phyloP scores from a whole-genome alignment of 2,113 vertebrate genomes.

The Prinia subflava region DNA sequence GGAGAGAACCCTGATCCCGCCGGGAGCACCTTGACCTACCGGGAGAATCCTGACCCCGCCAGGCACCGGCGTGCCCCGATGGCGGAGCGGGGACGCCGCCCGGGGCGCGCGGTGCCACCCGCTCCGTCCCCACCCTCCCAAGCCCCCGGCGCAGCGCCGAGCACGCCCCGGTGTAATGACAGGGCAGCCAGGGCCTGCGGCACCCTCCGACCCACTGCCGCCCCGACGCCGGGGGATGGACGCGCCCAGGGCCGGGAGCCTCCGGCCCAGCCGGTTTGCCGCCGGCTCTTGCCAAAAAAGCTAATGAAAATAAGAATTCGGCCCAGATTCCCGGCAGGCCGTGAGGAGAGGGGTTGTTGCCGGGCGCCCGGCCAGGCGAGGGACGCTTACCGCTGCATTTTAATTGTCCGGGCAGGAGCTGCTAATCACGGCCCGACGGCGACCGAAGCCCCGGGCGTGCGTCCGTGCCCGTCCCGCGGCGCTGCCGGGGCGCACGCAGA shows the following conservation, averaged over 20 bases:
- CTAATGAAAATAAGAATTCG: neutral
- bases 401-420: neutral
- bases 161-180: neutral
- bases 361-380: neutral
- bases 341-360: neutral
- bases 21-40: neutral
- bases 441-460: neutral
- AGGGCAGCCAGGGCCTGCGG: neutral
- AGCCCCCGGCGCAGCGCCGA: neutral
- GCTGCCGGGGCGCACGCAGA: neutral
- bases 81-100: neutral
- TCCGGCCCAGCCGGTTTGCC: neutral
- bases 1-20: neutral
- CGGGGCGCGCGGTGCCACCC: neutral
- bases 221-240: neutral
- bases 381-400: constrained; percentile 45
- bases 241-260: neutral
- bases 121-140: neutral
- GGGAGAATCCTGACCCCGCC: neutral
- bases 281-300: neutral
- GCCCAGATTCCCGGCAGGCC: neutral
- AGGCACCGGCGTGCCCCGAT: neutral
- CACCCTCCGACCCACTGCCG: neutral
- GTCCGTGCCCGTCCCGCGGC: neutral
- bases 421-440: neutral